Base-by-base conservation (phyloP, 1,140 invertebrate genomes). In the Diploscapter pachys region DNA sequence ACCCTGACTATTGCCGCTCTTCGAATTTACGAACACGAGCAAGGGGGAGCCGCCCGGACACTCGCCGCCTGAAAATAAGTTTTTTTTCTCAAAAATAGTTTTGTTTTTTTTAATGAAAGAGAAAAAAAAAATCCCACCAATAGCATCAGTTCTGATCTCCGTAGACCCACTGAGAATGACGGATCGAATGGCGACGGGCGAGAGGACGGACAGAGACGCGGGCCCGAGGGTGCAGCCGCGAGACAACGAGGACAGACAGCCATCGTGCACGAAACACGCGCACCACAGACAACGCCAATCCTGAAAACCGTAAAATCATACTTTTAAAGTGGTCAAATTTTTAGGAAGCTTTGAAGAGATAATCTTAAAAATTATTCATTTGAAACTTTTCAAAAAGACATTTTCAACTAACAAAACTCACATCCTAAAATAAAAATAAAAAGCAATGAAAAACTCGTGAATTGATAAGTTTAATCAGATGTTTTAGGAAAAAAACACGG, bases 271-370 rank as follows among this genome's bases (percentile, higher is more conserved):
- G 63, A 53, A 67, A 52, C 54, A 65, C 53, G 72, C 72, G 86
- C 95, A 97, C 95, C 95, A 97, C 61, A 97, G 89, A 87, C 95
- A 97, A 79, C 93, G 89, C 92, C 92, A 96, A 87, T 97, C 95
- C 90, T 79, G 73, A 3, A 5, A n/a, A 51, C 53, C 49, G 51
- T 50, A 59, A 67, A 54, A 50, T 50, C 69, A 72, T n/a, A n/a
- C n/a, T n/a, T n/a, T n/a, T n/a, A n/a, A n/a, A n/a, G n/a, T n/a
- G n/a, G n/a, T n/a, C n/a, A n/a, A n/a, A n/a, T n/a, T n/a, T n/a
- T n/a, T 31, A 31, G 31, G 1, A 31, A 31, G 31, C 31, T 31
- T 31, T 31, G 31, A 31, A 31, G 31, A 31, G 31, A 31, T 31
- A 31, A 31, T 31, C 1, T 31, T 31, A 31, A 31, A 31, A 31